Percentiles rank a stretch among this genome's conserved stretches.
These are phyloP conservation scores for Henicopernis longicauda DNA, from an alignment of 2,113 vertebrate species.

Conservation along the genomic window DNA sequence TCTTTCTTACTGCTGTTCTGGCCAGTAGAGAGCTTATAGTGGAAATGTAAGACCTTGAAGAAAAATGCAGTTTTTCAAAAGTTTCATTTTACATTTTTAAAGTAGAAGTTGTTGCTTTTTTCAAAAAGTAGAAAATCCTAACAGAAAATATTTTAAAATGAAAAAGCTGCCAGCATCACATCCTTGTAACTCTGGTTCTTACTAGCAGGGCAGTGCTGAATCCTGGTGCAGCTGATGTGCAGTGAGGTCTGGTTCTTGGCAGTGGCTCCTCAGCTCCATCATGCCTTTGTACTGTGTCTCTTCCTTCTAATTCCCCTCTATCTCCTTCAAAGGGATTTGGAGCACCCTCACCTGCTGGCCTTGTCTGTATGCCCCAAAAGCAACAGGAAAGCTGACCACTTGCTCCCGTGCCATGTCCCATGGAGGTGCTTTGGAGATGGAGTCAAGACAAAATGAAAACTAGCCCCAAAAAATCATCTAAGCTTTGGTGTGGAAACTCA, in stretches of 20 bases:
- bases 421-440: not conserved
- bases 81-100: not conserved
- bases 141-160: not conserved
- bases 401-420: not conserved
- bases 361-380: not conserved
- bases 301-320: not conserved
- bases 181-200: not conserved
- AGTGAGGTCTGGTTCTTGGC: not conserved
- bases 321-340: not conserved
- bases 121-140: not conserved
- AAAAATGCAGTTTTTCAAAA: not conserved
- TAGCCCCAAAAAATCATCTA: not conserved
- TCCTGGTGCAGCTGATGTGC: not conserved
- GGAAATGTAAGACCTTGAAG: not conserved
- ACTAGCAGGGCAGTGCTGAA: not conserved
- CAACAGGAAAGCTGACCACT: not conserved
- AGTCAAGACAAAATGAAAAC: not conserved
- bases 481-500: not conserved
- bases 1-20: not conserved
- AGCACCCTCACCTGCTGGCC: not conserved
- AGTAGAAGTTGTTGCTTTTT: not conserved
- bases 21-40: not conserved
- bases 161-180: not conserved
- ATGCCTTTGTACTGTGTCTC: not conserved
- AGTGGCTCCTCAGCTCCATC: not conserved